Evolutionary conservation across 2,113 vertebrate species (phyloP).

Genomic region (Columbina picui): DNA sequence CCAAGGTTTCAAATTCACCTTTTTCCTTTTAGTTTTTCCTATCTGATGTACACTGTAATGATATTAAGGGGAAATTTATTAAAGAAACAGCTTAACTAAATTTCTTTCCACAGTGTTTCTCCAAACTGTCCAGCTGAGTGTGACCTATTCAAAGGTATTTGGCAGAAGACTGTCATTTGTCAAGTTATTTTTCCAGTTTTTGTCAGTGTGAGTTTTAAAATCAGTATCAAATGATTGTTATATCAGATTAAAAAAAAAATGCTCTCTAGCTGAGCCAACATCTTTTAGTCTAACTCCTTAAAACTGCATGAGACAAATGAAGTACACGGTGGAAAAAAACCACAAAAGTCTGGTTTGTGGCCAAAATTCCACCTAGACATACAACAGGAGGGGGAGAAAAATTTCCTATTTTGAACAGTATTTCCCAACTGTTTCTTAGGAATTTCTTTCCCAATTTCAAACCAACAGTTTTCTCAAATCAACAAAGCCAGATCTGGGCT

Average conservation of each 20-base stretch:
- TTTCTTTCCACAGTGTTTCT: not conserved
- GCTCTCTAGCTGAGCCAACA: not conserved
- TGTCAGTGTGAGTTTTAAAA: conserved; percentile 19
- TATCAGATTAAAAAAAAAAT: not conserved
- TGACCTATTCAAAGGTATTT: conserved; percentile 30
- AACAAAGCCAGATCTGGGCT: not conserved
- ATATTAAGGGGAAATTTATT: not conserved
- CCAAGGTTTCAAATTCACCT: not conserved
- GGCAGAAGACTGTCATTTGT: not conserved
- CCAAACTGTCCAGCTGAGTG: not conserved
- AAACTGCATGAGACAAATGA: not conserved
- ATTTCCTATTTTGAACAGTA: not conserved
- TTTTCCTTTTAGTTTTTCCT: not conserved
- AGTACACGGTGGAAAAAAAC: not conserved
- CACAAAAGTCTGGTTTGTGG: not conserved
- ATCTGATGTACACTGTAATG: not conserved
- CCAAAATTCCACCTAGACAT: not conserved
- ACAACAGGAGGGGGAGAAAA: not conserved
- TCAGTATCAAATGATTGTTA: not conserved
- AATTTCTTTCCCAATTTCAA: not conserved
- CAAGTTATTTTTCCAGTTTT: conserved; percentile 41
- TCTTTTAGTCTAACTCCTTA: not conserved
- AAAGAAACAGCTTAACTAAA: not conserved
- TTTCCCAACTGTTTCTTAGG: not conserved
- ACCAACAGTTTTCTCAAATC: not conserved